Evolutionary conservation across 2,888 invertebrate genomes (phyloP).

Genomic region (Unio pictorum): DNA sequence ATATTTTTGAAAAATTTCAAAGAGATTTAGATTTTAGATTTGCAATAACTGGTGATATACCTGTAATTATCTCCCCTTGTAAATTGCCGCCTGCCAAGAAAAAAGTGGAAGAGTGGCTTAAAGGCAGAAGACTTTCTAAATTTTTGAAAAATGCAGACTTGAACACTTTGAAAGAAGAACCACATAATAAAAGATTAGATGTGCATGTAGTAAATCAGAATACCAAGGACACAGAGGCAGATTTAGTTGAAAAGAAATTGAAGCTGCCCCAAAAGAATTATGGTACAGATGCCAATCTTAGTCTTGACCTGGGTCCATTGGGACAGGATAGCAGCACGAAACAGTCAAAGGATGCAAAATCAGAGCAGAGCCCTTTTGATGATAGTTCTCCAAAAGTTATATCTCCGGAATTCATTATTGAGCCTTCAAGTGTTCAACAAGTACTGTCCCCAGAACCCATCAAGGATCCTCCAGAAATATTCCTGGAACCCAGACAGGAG

Average conservation of each 20-base stretch:
- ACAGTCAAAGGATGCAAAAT: too few species aligned
- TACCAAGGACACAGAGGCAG: background rate
- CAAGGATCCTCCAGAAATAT: too few species aligned
- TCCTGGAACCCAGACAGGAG: too few species aligned
- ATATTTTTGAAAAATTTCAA: slow-evolving; percentile 40
- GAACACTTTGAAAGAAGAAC: background rate
- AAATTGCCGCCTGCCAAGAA: slow-evolving; percentile 40
- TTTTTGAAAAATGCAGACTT: slow-evolving; percentile 15
- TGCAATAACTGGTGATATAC: slow-evolving; percentile 45
- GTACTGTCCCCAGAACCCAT: too few species aligned
- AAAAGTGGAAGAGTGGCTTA: slow-evolving; percentile 40
- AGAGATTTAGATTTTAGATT: slow-evolving; percentile 48
- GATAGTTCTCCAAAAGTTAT: too few species aligned
- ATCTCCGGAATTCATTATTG: too few species aligned
- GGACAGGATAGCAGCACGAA: too few species aligned
- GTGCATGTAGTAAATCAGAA: background rate
- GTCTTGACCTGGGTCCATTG: too few species aligned
- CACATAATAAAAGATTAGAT: slow-evolving; percentile 1
- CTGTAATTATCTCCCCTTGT: slow-evolving; percentile 55
- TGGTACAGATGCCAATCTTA: too few species aligned
- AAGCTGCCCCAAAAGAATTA: background rate
- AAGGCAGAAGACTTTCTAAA: slow-evolving; percentile 27
- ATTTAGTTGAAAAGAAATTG: background rate
- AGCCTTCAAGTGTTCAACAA: too few species aligned
- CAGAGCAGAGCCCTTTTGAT: too few species aligned